Base-by-base conservation (phyloP, 1,140 invertebrate genomes). In the Manduca sexta region DNA sequence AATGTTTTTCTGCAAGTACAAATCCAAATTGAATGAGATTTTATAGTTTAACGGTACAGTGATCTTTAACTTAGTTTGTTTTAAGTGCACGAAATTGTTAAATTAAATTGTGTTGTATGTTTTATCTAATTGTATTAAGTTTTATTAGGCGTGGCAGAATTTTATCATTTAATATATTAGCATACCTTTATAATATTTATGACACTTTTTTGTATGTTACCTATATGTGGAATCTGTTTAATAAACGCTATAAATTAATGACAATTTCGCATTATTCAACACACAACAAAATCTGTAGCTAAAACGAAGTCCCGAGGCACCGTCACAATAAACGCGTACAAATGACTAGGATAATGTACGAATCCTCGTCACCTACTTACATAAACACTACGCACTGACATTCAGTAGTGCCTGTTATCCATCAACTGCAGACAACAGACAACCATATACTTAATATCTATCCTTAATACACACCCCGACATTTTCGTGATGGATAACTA, bases 1-100 rank as follows among this genome's bases (percentile, higher is more conserved):
- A 75, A 75, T 76, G 61, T 77, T 78, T 57, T 77, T 77, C 69
- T 80, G 77, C 80, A 78, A 84, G 80, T 84, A 84, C 80, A 84
- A 84, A 84, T 84, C 76, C 78, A 67, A 84, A 74, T 74, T 78
- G 80, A 84, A 80, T 84, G 77, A 84, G 73, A 82, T 79, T 83
- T 77, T 73, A 72, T 81, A 81, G 74, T 75, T 77, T 81, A 78
- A 84, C 80, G 69, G 77, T 75, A 77, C 68, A 80, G 69, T 75
- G 73, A 80, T 75, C 70, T 77, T 82, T 80, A 77, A 81, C 71
- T 75, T 79, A 74, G 78, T 82, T 79, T 76, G 71, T 66, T 72
- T 81, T 81, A 81, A 81, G 74, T 80, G 80, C 80, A 84, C 80
- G 80, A 81, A 53, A 80, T 80, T 84, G 77, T 84, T 81, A 70